Base-by-base conservation (phyloP, 2,888 invertebrate genomes). In the Melieria omissa region DNA sequence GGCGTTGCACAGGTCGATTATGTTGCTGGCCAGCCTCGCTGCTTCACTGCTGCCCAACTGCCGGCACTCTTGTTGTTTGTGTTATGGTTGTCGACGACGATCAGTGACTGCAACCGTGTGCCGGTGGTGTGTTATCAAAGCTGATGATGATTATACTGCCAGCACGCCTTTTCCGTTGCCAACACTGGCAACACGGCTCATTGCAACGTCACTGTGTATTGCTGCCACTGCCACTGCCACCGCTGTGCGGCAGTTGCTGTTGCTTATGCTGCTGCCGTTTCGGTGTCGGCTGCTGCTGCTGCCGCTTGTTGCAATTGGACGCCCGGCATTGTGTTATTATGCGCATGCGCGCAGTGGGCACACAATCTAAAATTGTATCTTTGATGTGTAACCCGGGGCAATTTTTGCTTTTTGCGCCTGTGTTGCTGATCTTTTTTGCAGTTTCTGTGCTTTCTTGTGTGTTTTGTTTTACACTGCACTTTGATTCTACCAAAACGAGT, bases 281-380 rank as follows among this genome's bases (percentile, higher is more conserved):
- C 29, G 29, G 29, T 29, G 29, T 29, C 29, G 2, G 29, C 29
- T 29, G 29, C 57, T 60, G 65, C 14, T 71, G 71, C 60, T 71
- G 70, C 70, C 68, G 66, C 29, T 74, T 70, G 67, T 61, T 46
- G 74, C 76, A 77, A 80, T 80, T 76, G 79, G 66, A 46, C 78
- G 82, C 81, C 81, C 79, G 29, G 80, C 77, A 58, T 71, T 49
- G 61, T 82, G 80, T 82, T 82, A 82, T 83, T 83, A 81, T 83
- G 84, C 84, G 82, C 84, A 80, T 83, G 84, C 81, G 82, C 82
- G 78, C 81, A 80, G 79, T 82, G 80, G 79, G 78, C 81, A 81
- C 79, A 82, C 78, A 84, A 84, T 84, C 83, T 84, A 81, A 84
- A 84, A 84, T 84, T 84, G 83, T 83, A 83, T 84, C 83, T 84